Base-by-base conservation (phyloP, 2,888 invertebrate genomes). In the Orchestes rusci region DNA sequence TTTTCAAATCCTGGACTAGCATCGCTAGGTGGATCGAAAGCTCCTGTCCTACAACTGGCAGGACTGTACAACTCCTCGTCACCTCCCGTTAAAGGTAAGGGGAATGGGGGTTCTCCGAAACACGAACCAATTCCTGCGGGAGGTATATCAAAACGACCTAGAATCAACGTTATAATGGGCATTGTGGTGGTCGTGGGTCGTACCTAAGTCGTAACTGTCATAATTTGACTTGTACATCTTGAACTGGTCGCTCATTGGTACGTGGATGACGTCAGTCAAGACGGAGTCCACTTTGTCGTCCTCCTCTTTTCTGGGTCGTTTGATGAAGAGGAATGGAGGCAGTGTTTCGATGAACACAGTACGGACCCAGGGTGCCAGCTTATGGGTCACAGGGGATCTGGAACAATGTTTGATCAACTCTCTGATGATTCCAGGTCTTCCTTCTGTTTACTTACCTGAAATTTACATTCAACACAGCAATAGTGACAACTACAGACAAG, bases 391-490 rank as follows among this genome's bases (percentile, higher is more conserved):
- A 28, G 92, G 92, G 49, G 91, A 91, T 59, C 86, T 78, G 15
- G 23, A 23, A 23, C 23, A n/a, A n/a, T n/a, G n/a, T n/a, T n/a
- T n/a, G n/a, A n/a, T n/a, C n/a, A n/a, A n/a, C n/a, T n/a, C n/a
- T n/a, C n/a, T n/a, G n/a, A n/a, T n/a, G n/a, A 4, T 10, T 10
- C 15, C n/a, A 23, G 23, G 23, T 23, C 7, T 23, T 23, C 7
- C 7, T 23, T 23, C 5, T 23, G 23, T 5, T 7, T 16, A 34
- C 34, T 47, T 33, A 48, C 44, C 50, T 46, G 73, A 86, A 91
- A 74, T 93, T 92, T 62, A 93, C 88, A 70, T 92, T 93, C 62
- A 93, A 77, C 68, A 93, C 92, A 61, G 87, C 87, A 69, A 92
- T 92, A 62, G 93, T 93, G 63, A 91, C 89, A 57, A 92, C 88